These are phyloP conservation scores for rabbit (Oryctolagus cuniculus) DNA, from an alignment of 2,113 vertebrate genomes.

Conservation along the genomic window mOryCun1.1 NC_091434.1:122387001-122387500, in stretches of 20 bases:
- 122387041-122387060: too few species aligned
- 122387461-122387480: neutral
- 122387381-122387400: too few species aligned
- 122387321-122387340: neutral
- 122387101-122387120: neutral
- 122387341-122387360: too few species aligned
- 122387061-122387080: neutral
- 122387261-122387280: neutral
- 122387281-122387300: neutral
- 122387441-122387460: neutral
- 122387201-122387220: neutral
- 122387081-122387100: neutral
- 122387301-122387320: neutral
- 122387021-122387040: too few species aligned
- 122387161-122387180: neutral
- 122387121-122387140: neutral
- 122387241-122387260: neutral
- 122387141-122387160: neutral
- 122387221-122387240: neutral
- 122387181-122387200: neutral
- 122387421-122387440: neutral
- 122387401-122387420: neutral
- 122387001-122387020: too few species aligned
- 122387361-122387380: too few species aligned
- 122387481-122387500: neutral